Conservation (phyloP, 2,797 vertebrate genomes). For the Danio aesculapii region DNA sequence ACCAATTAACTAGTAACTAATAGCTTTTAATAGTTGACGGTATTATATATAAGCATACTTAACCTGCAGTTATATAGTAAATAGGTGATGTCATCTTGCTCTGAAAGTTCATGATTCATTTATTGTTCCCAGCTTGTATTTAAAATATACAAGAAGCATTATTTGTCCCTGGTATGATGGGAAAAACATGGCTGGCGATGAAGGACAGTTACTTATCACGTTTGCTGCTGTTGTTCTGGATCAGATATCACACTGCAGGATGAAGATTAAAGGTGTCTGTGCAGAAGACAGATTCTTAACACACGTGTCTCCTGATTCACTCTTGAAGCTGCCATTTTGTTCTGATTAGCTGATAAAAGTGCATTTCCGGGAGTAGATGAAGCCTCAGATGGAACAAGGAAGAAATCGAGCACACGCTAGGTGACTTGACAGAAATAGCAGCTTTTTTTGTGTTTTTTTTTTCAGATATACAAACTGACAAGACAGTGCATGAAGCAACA, state of each 20-base stretch:
- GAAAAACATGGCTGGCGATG: constrained; percentile 44
- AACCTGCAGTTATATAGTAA: too few relatives aligned
- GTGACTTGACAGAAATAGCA: constrained; percentile 47
- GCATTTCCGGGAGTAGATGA: constrained; percentile 36
- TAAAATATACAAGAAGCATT: neutral
- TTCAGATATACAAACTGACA: neutral
- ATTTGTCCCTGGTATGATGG: constrained; percentile 28
- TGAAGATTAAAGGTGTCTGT: constrained; percentile 50
- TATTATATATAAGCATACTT: too few relatives aligned
- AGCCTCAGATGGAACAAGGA: constrained; percentile 20
- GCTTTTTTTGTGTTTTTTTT: neutral
- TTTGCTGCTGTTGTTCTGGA: constrained; percentile 60
- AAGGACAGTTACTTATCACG: constrained; percentile 61
- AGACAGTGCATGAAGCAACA: neutral
- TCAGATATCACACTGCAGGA: constrained; percentile 66
- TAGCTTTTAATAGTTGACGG: too few relatives aligned
- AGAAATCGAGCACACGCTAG: constrained; percentile 46
- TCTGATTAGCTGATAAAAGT: constrained; percentile 44
- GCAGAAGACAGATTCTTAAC: constrained; percentile 44
- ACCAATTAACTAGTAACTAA: too few relatives aligned
- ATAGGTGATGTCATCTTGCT: neutral
- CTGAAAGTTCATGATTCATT: neutral
- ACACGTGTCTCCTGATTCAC: constrained; percentile 36
- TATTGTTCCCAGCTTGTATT: neutral
- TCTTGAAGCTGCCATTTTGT: constrained; percentile 47